phyloP scores from a whole-genome alignment of 2,797 vertebrate species.

The Morelia viridis region DNA sequence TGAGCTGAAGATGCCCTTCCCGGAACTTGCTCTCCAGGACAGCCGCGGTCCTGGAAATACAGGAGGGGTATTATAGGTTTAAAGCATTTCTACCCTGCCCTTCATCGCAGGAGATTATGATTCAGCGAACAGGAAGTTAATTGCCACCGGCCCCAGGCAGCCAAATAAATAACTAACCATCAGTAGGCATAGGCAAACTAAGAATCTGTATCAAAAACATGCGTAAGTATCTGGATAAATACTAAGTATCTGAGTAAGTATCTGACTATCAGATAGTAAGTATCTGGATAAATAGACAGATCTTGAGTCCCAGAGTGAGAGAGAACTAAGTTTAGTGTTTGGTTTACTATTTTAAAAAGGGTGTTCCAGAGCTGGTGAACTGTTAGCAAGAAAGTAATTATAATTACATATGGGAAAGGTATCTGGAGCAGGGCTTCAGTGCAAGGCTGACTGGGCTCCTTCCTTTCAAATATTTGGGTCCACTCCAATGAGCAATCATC shows the following conservation, averaged over 20 bases:
- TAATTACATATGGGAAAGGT: not conserved
- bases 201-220: not conserved
- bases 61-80: not conserved
- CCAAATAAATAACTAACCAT: not conserved
- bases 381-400: not conserved
- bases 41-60: not conserved
- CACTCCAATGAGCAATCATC: not conserved
- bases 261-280: too few species aligned
- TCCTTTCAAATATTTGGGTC: not conserved
- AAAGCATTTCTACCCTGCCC: not conserved
- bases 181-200: not conserved
- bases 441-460: not conserved
- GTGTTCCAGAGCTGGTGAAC: not conserved
- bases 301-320: not conserved
- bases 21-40: not conserved
- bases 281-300: not conserved
- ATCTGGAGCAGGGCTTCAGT: not conserved
- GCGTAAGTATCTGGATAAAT: not conserved
- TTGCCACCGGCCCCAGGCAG: not conserved
- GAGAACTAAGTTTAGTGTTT: not conserved
- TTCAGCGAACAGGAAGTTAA: not conserved
- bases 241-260: not conserved
- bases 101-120: not conserved
- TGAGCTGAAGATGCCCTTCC: not conserved
- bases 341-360: not conserved